phyloP scores from a whole-genome alignment of 2,113 vertebrate genomes.

The Syngnathus floridae region DNA sequence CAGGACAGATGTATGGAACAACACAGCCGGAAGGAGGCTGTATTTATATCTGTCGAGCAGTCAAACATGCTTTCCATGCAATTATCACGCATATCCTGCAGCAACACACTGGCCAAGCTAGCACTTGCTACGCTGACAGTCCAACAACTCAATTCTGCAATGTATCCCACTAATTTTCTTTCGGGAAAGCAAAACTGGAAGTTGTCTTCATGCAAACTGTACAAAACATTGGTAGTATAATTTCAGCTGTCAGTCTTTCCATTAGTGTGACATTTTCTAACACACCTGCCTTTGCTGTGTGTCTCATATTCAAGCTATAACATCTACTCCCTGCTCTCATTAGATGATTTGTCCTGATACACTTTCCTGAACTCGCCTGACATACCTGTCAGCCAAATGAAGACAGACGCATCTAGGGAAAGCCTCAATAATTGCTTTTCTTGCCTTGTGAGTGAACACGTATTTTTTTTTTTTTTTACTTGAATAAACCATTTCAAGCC shows the following conservation, averaged over 20 bases:
- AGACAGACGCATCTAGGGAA: constrained; percentile 48
- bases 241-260: constrained; percentile 62
- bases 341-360: constrained; percentile 56
- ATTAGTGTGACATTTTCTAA: constrained; percentile 54
- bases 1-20: constrained; percentile 6
- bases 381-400: constrained; percentile 59
- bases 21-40: constrained; percentile 15
- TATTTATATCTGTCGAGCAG: constrained; percentile 22
- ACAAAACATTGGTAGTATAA: constrained; percentile 60
- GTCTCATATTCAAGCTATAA: constrained; percentile 56
- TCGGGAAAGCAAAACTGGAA: background rate
- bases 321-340: constrained; percentile 61
- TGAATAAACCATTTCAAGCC: background rate
- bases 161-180: constrained; percentile 30
- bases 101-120: constrained; percentile 31
- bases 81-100: constrained; percentile 37
- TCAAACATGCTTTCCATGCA: constrained; percentile 13
- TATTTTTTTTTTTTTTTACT: constrained; percentile 7
- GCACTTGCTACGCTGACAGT: constrained; percentile 11
- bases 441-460: constrained; percentile 11
- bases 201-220: background rate
- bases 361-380: constrained; percentile 59
- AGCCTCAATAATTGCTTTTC: constrained; percentile 27
- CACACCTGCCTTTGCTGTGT: constrained; percentile 40
- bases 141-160: constrained; percentile 33